Evolutionary conservation across 2,113 vertebrate species (phyloP).

Genomic region (Colaptes auratus): DNA sequence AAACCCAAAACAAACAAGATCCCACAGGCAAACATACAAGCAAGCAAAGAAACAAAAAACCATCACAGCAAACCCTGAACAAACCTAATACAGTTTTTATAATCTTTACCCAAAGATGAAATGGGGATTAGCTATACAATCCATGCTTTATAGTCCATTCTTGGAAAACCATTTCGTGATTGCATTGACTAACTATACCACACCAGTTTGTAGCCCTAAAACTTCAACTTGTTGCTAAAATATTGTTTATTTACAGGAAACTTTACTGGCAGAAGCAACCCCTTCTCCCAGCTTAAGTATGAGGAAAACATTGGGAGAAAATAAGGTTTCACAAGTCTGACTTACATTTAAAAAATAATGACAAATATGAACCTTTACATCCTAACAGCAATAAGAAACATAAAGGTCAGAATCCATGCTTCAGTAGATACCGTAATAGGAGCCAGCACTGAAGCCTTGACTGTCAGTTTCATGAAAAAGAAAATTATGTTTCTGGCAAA

Average conservation of each 20-base stretch:
- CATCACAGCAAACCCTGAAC: background rate
- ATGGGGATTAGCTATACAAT: background rate
- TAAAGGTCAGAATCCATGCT: background rate
- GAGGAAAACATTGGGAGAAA: background rate
- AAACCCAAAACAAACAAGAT: no score
- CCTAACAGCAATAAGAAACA: background rate
- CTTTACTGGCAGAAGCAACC: background rate
- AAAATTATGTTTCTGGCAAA: background rate
- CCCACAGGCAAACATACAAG: no score
- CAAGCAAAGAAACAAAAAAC: background rate
- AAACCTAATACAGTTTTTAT: background rate
- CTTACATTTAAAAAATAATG: background rate
- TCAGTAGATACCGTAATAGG: background rate
- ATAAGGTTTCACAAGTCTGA: background rate
- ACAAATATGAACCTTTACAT: background rate
- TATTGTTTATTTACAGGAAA: background rate
- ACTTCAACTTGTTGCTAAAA: background rate
- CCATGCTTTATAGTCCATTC: background rate
- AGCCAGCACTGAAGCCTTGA: background rate
- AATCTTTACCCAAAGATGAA: background rate
- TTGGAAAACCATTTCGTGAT: fast-evolving
- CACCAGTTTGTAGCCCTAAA: background rate
- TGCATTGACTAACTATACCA: background rate
- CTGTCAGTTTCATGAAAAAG: background rate
- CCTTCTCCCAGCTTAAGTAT: background rate